These are phyloP conservation scores for Pteropus alecto DNA, from an alignment of 2,113 vertebrate genomes.

Conservation along the genomic window DNA sequence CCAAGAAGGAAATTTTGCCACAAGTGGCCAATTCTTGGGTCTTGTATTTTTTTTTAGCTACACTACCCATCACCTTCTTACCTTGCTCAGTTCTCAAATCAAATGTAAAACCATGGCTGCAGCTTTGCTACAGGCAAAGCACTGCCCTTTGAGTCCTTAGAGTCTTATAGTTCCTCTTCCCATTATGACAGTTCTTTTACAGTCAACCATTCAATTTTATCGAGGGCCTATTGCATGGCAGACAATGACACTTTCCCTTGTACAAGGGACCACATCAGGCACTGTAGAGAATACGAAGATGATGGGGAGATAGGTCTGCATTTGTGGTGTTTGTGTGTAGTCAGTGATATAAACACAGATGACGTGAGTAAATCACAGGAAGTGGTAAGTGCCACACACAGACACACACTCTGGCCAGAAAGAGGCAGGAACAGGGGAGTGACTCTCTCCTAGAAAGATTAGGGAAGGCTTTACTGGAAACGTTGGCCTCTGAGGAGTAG, in stretches of 20 bases:
- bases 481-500: not conserved
- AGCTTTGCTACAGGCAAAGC: not conserved
- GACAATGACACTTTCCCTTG: not conserved
- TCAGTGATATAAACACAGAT: not conserved
- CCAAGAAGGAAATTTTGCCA: not conserved
- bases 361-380: not conserved
- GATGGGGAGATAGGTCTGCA: not conserved
- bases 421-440: not conserved
- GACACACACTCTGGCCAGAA: too few relatives aligned
- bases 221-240: not conserved
- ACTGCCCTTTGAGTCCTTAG: not conserved
- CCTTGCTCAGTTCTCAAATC: not conserved
- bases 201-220: not conserved
- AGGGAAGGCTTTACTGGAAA: not conserved
- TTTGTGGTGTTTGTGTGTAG: not conserved
- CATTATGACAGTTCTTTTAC: not conserved
- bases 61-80: not conserved
- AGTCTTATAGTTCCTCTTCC: not conserved
- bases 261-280: too few relatives aligned
- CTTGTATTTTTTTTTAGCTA: not conserved
- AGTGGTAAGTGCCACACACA: not conserved
- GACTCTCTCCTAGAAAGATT: not conserved
- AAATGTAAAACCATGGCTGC: not conserved
- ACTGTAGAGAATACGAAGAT: not conserved
- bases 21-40: not conserved